These are phyloP conservation scores for Hyposmocoma kahamanoa DNA, from an alignment of 1,140 invertebrate genomes.

Conservation along the genomic window DNA sequence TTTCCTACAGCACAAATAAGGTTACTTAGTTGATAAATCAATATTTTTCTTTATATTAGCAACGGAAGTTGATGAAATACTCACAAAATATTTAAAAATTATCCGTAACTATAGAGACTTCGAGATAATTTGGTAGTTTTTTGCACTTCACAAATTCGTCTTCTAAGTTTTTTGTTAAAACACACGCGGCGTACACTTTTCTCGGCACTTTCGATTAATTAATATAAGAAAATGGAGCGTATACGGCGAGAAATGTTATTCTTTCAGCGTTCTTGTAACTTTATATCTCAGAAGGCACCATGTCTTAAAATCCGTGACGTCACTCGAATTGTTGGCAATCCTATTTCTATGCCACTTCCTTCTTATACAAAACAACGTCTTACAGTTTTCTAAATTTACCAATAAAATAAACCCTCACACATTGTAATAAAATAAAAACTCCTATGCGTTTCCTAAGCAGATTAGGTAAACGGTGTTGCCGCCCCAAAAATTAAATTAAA, in stretches of 20 bases:
- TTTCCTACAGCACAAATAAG: constrained; percentile 32
- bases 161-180: constrained; percentile 22
- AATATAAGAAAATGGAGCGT: constrained; percentile 46
- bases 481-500: not conserved
- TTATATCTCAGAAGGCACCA: constrained; percentile 63
- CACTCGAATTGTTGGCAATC: constrained; percentile 68
- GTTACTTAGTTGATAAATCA: constrained; percentile 35
- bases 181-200: constrained; percentile 43
- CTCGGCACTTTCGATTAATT: constrained; percentile 38
- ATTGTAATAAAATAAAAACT: not conserved
- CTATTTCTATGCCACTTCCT: constrained; percentile 68
- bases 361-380: constrained; percentile 33
- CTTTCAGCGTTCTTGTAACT: constrained; percentile 58
- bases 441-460: not conserved
- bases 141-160: constrained; percentile 20
- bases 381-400: not conserved
- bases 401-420: not conserved
- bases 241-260: constrained; percentile 50
- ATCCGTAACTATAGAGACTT: constrained; percentile 31
- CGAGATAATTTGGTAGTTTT: constrained; percentile 26
- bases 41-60: constrained; percentile 39
- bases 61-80: constrained; percentile 44
- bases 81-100: constrained; percentile 48
- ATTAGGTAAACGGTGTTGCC: not conserved
- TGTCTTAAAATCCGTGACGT: constrained; percentile 57